Conservation (phyloP, 2,888 invertebrate genomes). For the Tholera decimalis region DNA sequence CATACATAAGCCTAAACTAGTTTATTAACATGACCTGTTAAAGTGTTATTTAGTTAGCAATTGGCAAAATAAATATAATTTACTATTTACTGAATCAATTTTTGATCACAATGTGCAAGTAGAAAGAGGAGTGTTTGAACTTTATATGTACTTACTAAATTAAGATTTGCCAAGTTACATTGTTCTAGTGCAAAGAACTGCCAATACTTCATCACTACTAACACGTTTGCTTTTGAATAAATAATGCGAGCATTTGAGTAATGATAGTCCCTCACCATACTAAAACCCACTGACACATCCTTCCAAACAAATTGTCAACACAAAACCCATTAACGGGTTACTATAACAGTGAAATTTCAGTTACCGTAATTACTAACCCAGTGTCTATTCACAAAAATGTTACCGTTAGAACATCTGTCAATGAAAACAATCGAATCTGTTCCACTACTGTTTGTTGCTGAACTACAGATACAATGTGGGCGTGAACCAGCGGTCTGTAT, state of each 20-base stretch:
- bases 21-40: no score
- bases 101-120: neutral
- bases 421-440: constrained; percentile 51
- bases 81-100: no score
- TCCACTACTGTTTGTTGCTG: constrained; percentile 57
- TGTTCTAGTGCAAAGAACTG: neutral
- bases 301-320: constrained; percentile 50
- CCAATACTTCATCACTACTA: neutral
- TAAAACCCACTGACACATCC: constrained; percentile 26
- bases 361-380: constrained; percentile 56
- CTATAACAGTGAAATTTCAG: constrained; percentile 55
- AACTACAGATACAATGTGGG: constrained; percentile 40
- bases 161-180: neutral
- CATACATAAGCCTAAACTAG: no score
- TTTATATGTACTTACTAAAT: no score
- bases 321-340: constrained; percentile 48
- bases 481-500: constrained; percentile 23
- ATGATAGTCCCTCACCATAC: neutral
- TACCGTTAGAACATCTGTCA: constrained; percentile 62
- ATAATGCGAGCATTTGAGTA: neutral
- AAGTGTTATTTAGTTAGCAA: no score
- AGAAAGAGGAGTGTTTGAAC: neutral
- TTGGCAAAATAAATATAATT: no score
- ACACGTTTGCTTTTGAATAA: neutral
- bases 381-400: constrained; percentile 60